Percentiles rank a stretch among this genome's conserved stretches.
Evolutionary conservation across 2,797 vertebrate species (phyloP).

Genomic region (Trachurus trachurus): DNA sequence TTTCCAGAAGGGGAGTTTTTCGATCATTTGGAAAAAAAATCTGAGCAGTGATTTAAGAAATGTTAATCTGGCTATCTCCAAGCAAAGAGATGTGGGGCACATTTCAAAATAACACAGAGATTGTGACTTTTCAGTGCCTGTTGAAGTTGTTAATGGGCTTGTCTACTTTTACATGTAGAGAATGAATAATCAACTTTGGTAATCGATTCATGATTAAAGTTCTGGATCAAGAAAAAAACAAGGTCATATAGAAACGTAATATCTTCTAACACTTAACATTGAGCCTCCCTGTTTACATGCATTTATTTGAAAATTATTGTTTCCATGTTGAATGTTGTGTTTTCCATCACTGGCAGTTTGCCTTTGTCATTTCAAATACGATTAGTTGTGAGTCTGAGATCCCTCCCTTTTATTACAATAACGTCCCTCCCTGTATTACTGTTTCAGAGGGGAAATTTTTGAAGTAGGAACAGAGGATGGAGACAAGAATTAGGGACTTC

Average conservation of each 20-base stretch:
- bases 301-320: too few species aligned
- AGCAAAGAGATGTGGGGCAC: not conserved
- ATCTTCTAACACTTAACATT: too few species aligned
- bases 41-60: not conserved
- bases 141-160: not conserved
- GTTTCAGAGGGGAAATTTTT: constrained; percentile 12
- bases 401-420: not conserved
- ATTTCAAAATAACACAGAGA: not conserved
- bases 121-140: not conserved
- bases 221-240: too few species aligned
- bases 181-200: not conserved
- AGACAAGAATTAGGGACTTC: constrained; percentile 26
- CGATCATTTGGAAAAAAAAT: not conserved
- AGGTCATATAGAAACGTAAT: too few species aligned
- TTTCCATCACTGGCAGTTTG: constrained; percentile 13
- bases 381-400: constrained; percentile 10
- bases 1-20: not conserved
- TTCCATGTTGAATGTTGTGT: not conserved
- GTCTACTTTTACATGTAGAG: not conserved
- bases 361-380: constrained; percentile 21
- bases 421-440: not conserved
- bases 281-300: too few species aligned
- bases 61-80: not conserved
- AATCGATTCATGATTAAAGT: not conserved
- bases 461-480: not conserved